Conservation (phyloP, 1,140 invertebrate species). For the Teleogryllus occipitalis region DNA sequence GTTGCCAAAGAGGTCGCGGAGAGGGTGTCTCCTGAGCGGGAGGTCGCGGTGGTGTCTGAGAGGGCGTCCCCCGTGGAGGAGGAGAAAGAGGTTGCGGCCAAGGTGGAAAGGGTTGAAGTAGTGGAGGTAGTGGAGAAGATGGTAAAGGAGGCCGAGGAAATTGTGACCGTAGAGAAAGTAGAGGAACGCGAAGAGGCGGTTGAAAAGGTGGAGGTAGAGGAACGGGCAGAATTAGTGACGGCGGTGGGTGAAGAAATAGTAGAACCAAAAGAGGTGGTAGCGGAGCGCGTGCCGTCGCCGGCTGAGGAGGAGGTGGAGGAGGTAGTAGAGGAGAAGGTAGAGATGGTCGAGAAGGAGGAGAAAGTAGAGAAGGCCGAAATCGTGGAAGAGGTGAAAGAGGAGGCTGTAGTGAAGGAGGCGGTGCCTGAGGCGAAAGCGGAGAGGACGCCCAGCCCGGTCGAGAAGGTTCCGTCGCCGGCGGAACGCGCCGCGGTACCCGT, state of each 20-base stretch:
- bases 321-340: conserved; percentile 17
- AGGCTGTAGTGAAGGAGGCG: conserved; percentile 16
- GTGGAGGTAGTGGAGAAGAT: conserved; percentile 14
- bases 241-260: not conserved
- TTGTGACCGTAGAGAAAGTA: conserved; percentile 21
- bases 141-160: conserved; percentile 18
- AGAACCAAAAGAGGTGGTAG: not conserved
- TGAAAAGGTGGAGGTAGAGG: conserved; percentile 10
- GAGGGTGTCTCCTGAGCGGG: too few species aligned
- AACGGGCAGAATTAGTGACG: not conserved
- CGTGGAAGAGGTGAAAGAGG: conserved; percentile 17
- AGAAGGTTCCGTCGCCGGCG: too few species aligned
- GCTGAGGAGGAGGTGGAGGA: not conserved
- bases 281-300: not conserved
- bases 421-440: not conserved
- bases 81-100: conserved; percentile 18
- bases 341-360: conserved; percentile 26
- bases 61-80: conserved; percentile 12
- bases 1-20: too few species aligned
- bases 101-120: conserved; percentile 17
- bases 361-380: conserved; percentile 27
- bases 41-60: not conserved
- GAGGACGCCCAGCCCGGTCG: not conserved
- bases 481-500: not conserved
- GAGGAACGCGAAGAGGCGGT: conserved; percentile 14